phyloP scores from a whole-genome alignment of 2,888 invertebrate genomes.

The Acleris holmiana region DNA sequence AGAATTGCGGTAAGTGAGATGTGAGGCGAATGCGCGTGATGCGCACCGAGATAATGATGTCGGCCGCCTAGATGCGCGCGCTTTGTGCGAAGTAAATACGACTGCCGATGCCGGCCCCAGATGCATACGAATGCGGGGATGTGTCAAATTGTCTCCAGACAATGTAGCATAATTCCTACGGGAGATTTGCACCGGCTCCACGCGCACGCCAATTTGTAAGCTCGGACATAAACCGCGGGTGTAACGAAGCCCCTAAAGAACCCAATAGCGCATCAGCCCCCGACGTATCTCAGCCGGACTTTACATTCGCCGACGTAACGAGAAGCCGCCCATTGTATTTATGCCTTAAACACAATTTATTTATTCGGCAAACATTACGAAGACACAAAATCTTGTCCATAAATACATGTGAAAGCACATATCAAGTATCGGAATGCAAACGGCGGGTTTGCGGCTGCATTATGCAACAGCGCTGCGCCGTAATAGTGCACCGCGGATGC shows the following conservation, averaged over 20 bases:
- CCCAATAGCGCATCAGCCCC: slow-evolving; percentile 67
- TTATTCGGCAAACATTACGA: slow-evolving; percentile 83
- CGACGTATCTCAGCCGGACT: slow-evolving; percentile 77
- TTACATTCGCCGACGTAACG: slow-evolving; percentile 83
- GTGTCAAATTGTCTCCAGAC: slow-evolving; percentile 61
- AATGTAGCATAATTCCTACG: slow-evolving; percentile 64
- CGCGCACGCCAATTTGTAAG: slow-evolving; percentile 78
- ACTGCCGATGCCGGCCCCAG: slow-evolving; percentile 16
- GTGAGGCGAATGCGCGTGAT: slow-evolving; percentile 76
- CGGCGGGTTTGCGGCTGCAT: slow-evolving; percentile 81
- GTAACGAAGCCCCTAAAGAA: slow-evolving; percentile 82
- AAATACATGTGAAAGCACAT: slow-evolving; percentile 84
- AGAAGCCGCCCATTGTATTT: slow-evolving; percentile 83
- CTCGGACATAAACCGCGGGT: slow-evolving; percentile 73
- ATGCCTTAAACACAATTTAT: slow-evolving; percentile 81
- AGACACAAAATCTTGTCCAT: slow-evolving; percentile 84
- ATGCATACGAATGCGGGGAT: slow-evolving; percentile 38
- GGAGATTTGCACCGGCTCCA: slow-evolving; percentile 61
- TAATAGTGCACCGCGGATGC: slow-evolving; percentile 74
- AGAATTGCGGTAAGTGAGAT: slow-evolving; percentile 79
- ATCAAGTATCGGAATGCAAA: slow-evolving; percentile 84
- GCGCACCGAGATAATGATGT: slow-evolving; percentile 67
- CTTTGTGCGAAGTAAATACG: slow-evolving; percentile 29
- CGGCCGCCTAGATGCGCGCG: slow-evolving; percentile 64
- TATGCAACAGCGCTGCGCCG: slow-evolving; percentile 77